Evolutionary conservation across 2,113 vertebrate genomes (phyloP), one percentile per base, ranked within the genome.

Genomic region (Tenrec ecaudatus): DNA sequence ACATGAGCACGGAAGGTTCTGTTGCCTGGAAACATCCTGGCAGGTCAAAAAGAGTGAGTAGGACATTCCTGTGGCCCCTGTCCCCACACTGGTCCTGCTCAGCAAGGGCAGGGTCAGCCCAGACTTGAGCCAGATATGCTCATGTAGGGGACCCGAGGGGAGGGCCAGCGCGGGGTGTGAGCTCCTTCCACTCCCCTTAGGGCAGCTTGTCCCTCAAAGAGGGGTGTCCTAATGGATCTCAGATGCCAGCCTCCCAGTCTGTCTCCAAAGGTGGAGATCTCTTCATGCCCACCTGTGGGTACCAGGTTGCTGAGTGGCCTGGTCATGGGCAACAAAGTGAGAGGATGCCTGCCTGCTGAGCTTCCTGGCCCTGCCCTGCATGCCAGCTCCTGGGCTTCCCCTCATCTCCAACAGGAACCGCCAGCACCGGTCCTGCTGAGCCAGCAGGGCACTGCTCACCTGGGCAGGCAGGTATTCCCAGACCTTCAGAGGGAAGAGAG

Each of bases 271-370:
- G 75, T 66, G 76, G 77, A 86, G 3, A 3, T 23, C 14, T 25
- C 29, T 58, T 47, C 19, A 31, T 0, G 0, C 6, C 17, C 4
- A 2, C 81, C 31, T 38, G 20, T 68, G 27, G 31, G 64, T 33
- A 71, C 58, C 17, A 20, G 1, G 23, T 43, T 68, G 3, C 2
- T 2, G 2, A n/a, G 6, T 1, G 10, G 11, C 36, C 27, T 22
- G 0, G 27, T 64, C 25, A n/a, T 14, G 29, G 71, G 17, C 64
- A 62, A 36, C 77, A 40, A 36, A 76, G n/a, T 22, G 60, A 62
- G 60, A 62, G 6, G 16, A 62, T 62, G 5, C 60, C 60, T 62
- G 17, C 60, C 60, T 62, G 16, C 60, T 62, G 47, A 62, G 60
- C 22, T 62, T 62, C 60, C 60, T 62, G 60, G 19, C 60, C 60